Conservation (phyloP, 1,140 invertebrate genomes). For the Drosophila tsacasi region DNA sequence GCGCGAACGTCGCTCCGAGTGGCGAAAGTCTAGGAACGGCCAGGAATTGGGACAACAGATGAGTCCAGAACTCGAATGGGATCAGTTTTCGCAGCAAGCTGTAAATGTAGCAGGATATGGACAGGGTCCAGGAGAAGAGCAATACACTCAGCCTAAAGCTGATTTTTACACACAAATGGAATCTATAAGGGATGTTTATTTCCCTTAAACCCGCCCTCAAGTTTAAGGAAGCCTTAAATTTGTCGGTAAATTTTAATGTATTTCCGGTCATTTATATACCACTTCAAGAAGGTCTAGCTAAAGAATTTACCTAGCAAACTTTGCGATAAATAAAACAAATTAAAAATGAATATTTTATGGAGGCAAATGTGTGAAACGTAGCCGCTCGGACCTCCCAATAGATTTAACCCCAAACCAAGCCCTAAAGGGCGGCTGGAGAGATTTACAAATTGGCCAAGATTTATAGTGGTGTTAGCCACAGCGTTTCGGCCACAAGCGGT, state of each 20-base stretch:
- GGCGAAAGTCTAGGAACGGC: not conserved
- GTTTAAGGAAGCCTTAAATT: not conserved
- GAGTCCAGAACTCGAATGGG: not conserved
- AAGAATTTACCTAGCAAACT: constrained; percentile 11
- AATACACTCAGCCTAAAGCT: not conserved
- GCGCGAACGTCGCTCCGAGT: not conserved
- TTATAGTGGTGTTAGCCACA: constrained; percentile 59
- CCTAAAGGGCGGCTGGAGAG: constrained; percentile 27
- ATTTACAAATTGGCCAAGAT: constrained; percentile 76
- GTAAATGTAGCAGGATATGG: not conserved
- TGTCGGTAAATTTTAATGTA: not conserved
- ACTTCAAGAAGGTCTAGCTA: not conserved
- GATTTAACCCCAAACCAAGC: not conserved
- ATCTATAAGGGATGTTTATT: not conserved
- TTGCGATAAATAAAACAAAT: constrained; percentile 45
- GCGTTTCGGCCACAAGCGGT: constrained; percentile 25
- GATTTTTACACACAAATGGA: not conserved
- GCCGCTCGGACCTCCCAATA: constrained; percentile 10
- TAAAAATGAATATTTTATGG: constrained; percentile 62
- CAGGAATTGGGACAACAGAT: not conserved
- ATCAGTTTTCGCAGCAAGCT: not conserved
- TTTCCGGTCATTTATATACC: not conserved
- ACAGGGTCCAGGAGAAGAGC: not conserved
- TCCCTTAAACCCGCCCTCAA: not conserved
- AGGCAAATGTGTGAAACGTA: constrained; percentile 32